Conservation (phyloP, 2,888 invertebrate genomes). For the Thereva nobilitata region DNA sequence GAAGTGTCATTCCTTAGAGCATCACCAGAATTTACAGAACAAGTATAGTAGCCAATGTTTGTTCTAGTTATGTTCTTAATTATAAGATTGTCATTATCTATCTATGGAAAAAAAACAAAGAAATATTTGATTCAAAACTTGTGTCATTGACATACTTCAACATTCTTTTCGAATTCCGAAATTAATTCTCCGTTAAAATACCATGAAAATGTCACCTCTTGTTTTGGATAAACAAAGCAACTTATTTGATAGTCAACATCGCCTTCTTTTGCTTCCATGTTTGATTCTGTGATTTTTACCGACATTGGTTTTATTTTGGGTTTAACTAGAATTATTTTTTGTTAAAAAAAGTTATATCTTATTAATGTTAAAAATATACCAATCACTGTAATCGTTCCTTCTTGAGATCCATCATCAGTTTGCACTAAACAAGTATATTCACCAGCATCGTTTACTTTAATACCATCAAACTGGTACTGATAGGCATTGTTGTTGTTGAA, state of each 20-base stretch:
- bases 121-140: neutral
- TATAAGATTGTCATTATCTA: constrained; percentile 36
- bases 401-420: constrained; percentile 58
- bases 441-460: constrained; percentile 56
- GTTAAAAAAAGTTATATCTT: neutral
- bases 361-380: constrained; percentile 14
- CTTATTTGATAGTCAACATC: constrained; percentile 38
- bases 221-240: constrained; percentile 31
- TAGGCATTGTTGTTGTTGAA: constrained; percentile 34
- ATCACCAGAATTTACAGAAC: constrained; percentile 32
- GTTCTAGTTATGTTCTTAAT: constrained; percentile 28
- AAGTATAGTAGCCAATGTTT: constrained; percentile 39
- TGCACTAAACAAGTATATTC: constrained; percentile 60
- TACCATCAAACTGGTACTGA: constrained; percentile 43
- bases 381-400: constrained; percentile 40
- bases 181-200: constrained; percentile 37
- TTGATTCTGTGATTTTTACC: constrained; percentile 29
- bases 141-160: neutral
- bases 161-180: neutral
- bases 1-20: constrained; percentile 33
- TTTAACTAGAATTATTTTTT: constrained; percentile 31
- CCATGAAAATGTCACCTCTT: constrained; percentile 29
- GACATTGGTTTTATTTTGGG: constrained; percentile 31
- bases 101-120: constrained; percentile 13
- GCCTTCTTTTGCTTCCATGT: constrained; percentile 34